Conservation (phyloP, 2,113 vertebrate genomes). For the Amazona guildingii region DNA sequence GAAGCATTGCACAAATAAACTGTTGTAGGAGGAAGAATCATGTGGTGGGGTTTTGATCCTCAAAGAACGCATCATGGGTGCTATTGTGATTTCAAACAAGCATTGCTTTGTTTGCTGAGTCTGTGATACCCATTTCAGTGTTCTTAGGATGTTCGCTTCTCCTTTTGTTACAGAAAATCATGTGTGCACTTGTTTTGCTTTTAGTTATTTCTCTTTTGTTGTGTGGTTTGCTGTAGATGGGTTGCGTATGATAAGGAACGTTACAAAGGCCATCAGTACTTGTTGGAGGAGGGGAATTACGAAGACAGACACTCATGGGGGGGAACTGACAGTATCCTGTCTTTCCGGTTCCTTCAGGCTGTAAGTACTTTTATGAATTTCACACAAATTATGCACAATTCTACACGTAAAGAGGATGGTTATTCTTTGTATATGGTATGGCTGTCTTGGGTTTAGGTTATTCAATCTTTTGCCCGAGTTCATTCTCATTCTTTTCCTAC, state of each 20-base stretch:
- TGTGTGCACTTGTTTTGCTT: not conserved
- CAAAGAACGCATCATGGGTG: not conserved
- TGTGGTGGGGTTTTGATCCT: not conserved
- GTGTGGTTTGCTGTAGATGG: conserved; percentile 77
- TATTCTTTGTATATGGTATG: not conserved
- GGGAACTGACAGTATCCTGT: conserved; percentile 63
- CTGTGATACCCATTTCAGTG: not conserved
- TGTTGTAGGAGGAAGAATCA: not conserved
- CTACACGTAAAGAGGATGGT: not conserved
- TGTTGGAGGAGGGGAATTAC: conserved; percentile 87
- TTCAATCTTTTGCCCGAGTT: not conserved
- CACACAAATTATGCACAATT: not conserved
- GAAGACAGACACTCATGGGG: conserved; percentile 70
- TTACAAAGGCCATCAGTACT: conserved; percentile 83
- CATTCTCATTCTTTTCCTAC: not conserved
- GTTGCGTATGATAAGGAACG: conserved; percentile 82
- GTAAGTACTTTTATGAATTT: conserved; percentile 71
- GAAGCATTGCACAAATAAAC: not conserved
- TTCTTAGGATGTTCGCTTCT: not conserved
- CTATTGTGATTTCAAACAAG: not conserved
- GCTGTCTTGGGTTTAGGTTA: not conserved
- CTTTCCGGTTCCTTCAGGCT: conserved; percentile 83
- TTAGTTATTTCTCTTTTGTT: not conserved
- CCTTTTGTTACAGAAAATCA: not conserved
- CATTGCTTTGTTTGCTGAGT: not conserved